phyloP scores from a whole-genome alignment of 2,113 vertebrate genomes.

The Hydropotes inermis region DNA sequence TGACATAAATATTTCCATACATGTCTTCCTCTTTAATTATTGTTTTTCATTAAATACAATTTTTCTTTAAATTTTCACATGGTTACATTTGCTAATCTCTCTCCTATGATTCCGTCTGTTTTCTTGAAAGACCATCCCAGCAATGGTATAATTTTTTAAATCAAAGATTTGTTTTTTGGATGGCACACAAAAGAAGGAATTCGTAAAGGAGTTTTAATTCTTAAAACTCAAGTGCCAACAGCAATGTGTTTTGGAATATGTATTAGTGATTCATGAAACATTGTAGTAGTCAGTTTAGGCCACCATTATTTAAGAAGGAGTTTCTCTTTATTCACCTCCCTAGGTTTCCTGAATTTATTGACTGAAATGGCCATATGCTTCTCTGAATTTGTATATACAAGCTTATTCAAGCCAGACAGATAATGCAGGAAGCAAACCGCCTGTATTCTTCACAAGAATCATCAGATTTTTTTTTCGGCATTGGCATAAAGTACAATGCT shows the following conservation, averaged over 20 bases:
- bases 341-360: background rate
- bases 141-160: background rate
- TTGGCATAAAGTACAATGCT: background rate
- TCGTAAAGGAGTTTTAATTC: background rate
- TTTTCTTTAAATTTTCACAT: background rate
- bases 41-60: background rate
- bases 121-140: background rate
- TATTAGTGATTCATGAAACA: background rate
- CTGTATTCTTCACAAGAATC: background rate
- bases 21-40: background rate
- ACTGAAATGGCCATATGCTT: background rate
- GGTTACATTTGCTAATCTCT: background rate
- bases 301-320: background rate
- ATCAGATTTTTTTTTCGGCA: background rate
- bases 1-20: background rate
- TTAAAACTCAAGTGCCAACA: background rate
- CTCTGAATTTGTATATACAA: background rate
- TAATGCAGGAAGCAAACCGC: background rate
- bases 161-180: background rate
- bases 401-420: background rate
- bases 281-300: background rate
- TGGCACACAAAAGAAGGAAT: background rate
- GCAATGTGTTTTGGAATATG: background rate
- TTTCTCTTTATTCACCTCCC: background rate
- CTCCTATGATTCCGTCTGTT: background rate